Evolutionary conservation across 2,113 vertebrate genomes (phyloP).

Genomic region (Erpornis zantholeuca): DNA sequence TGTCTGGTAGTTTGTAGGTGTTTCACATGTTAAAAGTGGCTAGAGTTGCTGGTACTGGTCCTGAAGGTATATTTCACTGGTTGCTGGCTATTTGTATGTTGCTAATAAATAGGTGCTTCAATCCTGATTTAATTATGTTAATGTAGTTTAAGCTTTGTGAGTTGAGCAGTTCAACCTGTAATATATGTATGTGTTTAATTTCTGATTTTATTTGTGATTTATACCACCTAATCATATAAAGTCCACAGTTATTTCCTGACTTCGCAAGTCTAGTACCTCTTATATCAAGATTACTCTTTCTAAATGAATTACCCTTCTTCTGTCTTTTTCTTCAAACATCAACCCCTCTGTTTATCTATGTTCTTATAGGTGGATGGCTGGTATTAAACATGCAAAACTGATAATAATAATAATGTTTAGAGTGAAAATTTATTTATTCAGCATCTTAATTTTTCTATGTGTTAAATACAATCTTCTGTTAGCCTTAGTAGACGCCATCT

Average conservation of each 20-base stretch:
- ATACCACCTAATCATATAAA: background rate
- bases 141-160: background rate
- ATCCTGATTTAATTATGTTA: background rate
- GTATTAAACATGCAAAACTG: background rate
- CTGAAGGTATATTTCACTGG: background rate
- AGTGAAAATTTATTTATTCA: background rate
- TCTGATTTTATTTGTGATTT: background rate
- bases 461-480: background rate
- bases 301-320: background rate
- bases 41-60: background rate
- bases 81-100: background rate
- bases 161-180: background rate
- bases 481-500: background rate
- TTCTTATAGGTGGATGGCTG: background rate
- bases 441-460: background rate
- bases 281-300: background rate
- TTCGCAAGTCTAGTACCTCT: background rate
- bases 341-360: rapidly evolving
- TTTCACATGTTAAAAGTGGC: background rate
- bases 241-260: background rate
- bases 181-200: background rate
- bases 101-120: background rate
- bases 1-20: background rate
- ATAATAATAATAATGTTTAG: background rate
- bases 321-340: background rate